Conservation (phyloP, 2,888 invertebrate species). For the Nysson spinosus region DNA sequence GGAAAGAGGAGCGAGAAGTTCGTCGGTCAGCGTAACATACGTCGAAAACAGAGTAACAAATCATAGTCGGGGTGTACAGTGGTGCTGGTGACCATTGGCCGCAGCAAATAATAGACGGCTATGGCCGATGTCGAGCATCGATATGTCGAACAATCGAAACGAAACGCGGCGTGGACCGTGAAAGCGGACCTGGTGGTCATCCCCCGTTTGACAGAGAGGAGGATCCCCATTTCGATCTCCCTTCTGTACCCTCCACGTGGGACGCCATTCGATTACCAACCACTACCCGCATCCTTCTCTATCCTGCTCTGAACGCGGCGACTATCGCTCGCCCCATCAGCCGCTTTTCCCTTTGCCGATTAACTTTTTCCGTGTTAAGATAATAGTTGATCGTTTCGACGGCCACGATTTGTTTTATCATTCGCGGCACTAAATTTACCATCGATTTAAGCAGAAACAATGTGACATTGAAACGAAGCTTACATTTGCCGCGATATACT, state of each 20-base stretch:
- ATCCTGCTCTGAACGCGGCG: too few species aligned
- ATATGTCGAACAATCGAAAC: constrained; percentile 71
- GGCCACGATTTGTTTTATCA: too few species aligned
- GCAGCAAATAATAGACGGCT: constrained; percentile 73
- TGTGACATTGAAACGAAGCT: too few species aligned
- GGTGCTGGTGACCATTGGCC: constrained; percentile 65
- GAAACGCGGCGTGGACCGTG: constrained; percentile 67
- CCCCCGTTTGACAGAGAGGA: constrained; percentile 57
- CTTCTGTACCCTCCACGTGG: constrained; percentile 45
- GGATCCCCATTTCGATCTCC: constrained; percentile 57
- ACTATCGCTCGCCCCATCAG: constrained; percentile 14
- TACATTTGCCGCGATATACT: too few species aligned
- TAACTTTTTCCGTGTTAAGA: constrained; percentile 28
- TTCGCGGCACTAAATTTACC: too few species aligned
- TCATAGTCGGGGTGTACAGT: constrained; percentile 60
- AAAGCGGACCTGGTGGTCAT: constrained; percentile 61
- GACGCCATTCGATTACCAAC: constrained; percentile 72
- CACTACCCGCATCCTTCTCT: constrained; percentile 59
- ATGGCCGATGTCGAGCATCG: constrained; percentile 68
- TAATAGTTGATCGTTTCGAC: too few species aligned
- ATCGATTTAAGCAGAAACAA: too few species aligned
- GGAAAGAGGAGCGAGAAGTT: constrained; percentile 11
- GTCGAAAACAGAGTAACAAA: constrained; percentile 72
- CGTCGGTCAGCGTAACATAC: constrained; percentile 54
- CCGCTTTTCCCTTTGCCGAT: constrained; percentile 3